Conservation (phyloP, 2,888 invertebrate genomes). For the Chromoteleia sp. region DNA sequence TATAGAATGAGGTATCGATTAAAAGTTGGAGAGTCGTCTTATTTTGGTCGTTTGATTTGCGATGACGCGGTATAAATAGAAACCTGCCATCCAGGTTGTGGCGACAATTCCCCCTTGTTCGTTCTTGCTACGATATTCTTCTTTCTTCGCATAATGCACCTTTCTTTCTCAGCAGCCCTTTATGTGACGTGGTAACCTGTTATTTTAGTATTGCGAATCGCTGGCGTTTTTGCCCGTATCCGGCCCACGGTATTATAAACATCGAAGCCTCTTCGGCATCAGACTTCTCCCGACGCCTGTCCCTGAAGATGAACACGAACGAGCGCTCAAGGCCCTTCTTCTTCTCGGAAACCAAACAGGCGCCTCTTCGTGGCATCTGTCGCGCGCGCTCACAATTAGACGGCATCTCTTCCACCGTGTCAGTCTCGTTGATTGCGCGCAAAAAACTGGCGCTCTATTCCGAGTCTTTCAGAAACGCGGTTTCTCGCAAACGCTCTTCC, state of each 20-base stretch:
- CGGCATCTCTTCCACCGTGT: slow-evolving; percentile 51
- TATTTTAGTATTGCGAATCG: slow-evolving; percentile 83
- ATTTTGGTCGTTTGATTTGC: slow-evolving; percentile 30
- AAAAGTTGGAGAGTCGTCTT: slow-evolving; percentile 6
- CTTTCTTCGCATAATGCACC: slow-evolving; percentile 50
- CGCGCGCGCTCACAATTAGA: slow-evolving; percentile 77
- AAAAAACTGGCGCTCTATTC: slow-evolving; percentile 22
- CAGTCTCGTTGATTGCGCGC: slow-evolving; percentile 17
- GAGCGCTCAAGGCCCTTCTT: slow-evolving; percentile 60
- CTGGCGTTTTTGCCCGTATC: slow-evolving; percentile 78
- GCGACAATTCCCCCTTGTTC: slow-evolving; percentile 30
- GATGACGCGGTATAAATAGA: slow-evolving; percentile 47
- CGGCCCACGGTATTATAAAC: slow-evolving; percentile 79
- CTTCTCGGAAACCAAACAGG: slow-evolving; percentile 72
- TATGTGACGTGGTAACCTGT: slow-evolving; percentile 79
- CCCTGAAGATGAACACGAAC: slow-evolving; percentile 66
- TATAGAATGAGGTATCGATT: background rate
- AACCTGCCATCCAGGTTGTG: slow-evolving; percentile 10
- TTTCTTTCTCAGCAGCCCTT: slow-evolving; percentile 68
- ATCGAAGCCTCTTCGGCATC: slow-evolving; percentile 72
- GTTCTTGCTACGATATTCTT: slow-evolving; percentile 25
- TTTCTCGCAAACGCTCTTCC: slow-evolving; percentile 26
- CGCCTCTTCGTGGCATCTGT: slow-evolving; percentile 77
- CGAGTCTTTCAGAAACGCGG: slow-evolving; percentile 32
- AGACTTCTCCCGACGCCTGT: slow-evolving; percentile 49